Base-by-base conservation (phyloP, 2,888 invertebrate genomes). In the Cenopis cana region DNA sequence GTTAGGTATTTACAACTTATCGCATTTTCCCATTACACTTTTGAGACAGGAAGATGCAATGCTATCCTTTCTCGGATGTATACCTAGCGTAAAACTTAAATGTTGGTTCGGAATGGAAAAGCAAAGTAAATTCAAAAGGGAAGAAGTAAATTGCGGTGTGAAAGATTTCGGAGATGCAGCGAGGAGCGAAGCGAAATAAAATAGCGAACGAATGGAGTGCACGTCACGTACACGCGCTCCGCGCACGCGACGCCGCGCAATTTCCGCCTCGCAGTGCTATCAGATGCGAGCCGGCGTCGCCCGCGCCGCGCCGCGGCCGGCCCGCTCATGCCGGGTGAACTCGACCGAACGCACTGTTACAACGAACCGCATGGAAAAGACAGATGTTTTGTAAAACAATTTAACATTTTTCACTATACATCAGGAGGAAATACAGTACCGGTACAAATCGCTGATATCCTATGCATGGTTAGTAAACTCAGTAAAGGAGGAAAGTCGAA, bases 231-330 rank as follows among this genome's bases (percentile, higher is more conserved):
- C 90, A 91, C 82, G 85, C 87, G 83, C 85, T 81, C 87, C 83
- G 87, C 90, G 90, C 90, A 90, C 88, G 88, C 89, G 90, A 88
- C 89, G 83, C 83, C 84, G 85, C 85, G 86, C 89, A 93, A 92
- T 93, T 93, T 93, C 93, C 93, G 93, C 87, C 81, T 82, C 81
- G 83, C 72, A 60, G 46, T 68, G 46, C 86, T 85, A 88, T 89
- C 91, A 87, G 89, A 90, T 87, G 87, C 86, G 87, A 85, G 67
- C 49, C 50, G 36, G 14, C 38, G 65, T 24, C 85, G 86, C 83
- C 77, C 82, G 86, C 84, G 85, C 85, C 82, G 82, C 79, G 17
- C 46, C 33, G 33, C 33, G 8, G 12, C 36, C 38, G 17, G 18
- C 78, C 77, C 78, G 76, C 76, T 66, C 74, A 62, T 72, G 62